Conservation (phyloP, 2,888 invertebrate genomes). For the Unio pictorum region DNA sequence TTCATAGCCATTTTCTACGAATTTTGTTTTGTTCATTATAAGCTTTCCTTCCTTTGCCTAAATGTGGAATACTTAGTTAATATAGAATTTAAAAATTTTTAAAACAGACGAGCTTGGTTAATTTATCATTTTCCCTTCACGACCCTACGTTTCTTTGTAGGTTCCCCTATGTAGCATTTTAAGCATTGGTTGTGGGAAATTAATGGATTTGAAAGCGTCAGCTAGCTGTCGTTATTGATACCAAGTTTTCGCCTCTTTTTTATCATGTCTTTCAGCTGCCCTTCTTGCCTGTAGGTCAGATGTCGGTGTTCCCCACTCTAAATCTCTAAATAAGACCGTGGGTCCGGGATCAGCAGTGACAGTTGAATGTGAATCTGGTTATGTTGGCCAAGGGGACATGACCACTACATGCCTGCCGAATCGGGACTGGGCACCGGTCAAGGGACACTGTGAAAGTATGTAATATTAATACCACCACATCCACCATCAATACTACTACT, state of each 20-base stretch:
- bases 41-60: not conserved
- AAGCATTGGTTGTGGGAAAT: too few relatives aligned
- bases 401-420: constrained; percentile 57
- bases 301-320: constrained; percentile 21
- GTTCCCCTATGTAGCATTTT: too few relatives aligned
- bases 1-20: not conserved
- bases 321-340: constrained; percentile 18
- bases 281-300: constrained; percentile 14
- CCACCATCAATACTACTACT: too few relatives aligned
- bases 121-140: too few relatives aligned
- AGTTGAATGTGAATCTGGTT: constrained; percentile 54
- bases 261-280: not conserved
- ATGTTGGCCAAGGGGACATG: constrained; percentile 44
- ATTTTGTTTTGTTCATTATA: not conserved
- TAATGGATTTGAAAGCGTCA: too few relatives aligned
- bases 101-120: too few relatives aligned
- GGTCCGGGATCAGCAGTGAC: constrained; percentile 40
- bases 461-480: not conserved
- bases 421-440: constrained; percentile 60
- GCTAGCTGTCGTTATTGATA: too few relatives aligned
- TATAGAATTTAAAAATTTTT: too few relatives aligned
- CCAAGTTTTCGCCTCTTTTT: too few relatives aligned
- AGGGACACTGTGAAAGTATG: constrained; percentile 64
- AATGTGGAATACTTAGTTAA: not conserved
- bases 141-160: too few relatives aligned